phyloP scores from a whole-genome alignment of 2,113 vertebrate species.

The Passer domesticus region DNA sequence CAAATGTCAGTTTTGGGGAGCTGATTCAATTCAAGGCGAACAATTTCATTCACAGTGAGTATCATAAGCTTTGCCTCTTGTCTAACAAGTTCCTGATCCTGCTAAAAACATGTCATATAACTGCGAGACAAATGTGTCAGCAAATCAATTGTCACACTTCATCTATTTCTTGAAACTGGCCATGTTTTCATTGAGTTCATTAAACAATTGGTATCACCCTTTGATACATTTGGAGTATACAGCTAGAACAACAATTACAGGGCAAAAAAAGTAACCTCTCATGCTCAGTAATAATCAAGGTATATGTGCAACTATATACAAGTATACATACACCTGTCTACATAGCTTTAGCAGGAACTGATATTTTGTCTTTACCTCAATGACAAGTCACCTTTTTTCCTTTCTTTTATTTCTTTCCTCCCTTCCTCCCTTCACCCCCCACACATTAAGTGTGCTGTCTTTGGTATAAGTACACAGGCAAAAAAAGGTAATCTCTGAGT shows the following conservation, averaged over 20 bases:
- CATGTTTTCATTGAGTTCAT: neutral
- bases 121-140: slow-evolving; percentile 13
- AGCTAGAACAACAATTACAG: neutral
- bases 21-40: neutral
- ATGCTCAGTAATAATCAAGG: neutral
- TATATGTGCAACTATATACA: neutral
- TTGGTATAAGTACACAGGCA: neutral
- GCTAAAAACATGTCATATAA: neutral
- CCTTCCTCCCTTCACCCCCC: rapidly evolving
- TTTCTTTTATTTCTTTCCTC: neutral
- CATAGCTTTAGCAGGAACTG: neutral
- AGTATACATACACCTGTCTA: neutral
- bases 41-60: neutral
- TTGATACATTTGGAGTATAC: neutral
- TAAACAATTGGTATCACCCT: neutral
- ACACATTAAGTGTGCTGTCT: neutral
- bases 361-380: neutral
- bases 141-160: slow-evolving; percentile 41
- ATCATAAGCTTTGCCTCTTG: neutral
- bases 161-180: neutral
- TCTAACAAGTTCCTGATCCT: neutral
- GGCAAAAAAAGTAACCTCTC: neutral
- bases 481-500: neutral
- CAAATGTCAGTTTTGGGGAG: neutral
- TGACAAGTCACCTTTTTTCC: neutral